A percentile compares a stretch with the other conserved stretches of the same genome.
Conservation (phyloP, 2,888 invertebrate species). For the Tolmerus cingulatus region DNA sequence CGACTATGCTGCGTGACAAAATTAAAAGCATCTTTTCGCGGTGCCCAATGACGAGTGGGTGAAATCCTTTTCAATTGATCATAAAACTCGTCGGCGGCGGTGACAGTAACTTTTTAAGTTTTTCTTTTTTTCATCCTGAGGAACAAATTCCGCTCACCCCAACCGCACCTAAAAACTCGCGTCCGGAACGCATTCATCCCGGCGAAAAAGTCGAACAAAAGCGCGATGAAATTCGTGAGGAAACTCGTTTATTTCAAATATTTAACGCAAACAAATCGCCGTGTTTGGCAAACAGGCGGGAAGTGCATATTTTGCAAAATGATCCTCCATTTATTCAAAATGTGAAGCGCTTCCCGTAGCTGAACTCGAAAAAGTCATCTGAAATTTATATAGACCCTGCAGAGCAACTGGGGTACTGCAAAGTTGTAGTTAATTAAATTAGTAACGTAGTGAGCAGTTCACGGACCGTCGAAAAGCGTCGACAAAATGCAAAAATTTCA, state of each 20-base stretch:
- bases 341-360: background rate
- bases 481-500: no score
- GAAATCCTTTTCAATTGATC: background rate
- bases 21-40: background rate
- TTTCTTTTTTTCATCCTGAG: background rate
- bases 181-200: background rate
- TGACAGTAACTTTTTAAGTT: background rate
- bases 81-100: background rate
- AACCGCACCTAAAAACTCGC: background rate
- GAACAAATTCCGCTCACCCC: background rate
- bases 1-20: background rate
- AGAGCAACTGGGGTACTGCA: background rate
- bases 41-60: background rate
- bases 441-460: background rate
- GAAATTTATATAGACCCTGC: background rate
- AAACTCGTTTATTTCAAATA: background rate
- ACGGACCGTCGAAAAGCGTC: no score
- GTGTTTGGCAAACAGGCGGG: background rate
- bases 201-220: background rate
- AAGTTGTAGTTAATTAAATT: background rate
- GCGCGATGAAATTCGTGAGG: background rate
- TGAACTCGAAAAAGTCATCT: background rate
- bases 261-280: background rate
- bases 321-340: background rate
- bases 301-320: background rate